Evolutionary conservation across 2,113 vertebrate genomes (phyloP).

Genomic region (Lipotes vexillifer): DNA sequence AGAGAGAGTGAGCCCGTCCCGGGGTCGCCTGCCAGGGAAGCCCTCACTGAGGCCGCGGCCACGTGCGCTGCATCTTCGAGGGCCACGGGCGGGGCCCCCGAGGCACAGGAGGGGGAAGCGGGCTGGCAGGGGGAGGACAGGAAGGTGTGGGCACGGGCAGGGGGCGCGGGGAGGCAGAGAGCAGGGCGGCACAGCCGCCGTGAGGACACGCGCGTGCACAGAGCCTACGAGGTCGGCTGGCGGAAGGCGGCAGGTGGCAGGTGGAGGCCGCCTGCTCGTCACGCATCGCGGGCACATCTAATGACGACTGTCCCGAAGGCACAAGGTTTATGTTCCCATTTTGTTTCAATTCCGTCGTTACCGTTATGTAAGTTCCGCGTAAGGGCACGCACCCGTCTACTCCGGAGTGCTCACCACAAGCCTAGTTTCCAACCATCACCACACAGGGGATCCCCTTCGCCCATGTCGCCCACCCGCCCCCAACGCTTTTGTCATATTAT

Average conservation of each 20-base stretch:
- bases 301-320: fast-evolving
- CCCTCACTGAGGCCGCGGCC: neutral
- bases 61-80: fast-evolving
- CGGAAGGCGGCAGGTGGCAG: fast-evolving
- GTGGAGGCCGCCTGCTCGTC: fast-evolving
- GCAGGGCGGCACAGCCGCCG: neutral
- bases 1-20: neutral
- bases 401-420: neutral
- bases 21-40: no score
- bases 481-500: neutral
- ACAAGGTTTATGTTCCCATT: neutral
- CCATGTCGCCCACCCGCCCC: neutral
- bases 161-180: neutral
- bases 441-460: neutral
- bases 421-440: neutral
- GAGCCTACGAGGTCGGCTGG: fast-evolving
- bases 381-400: neutral
- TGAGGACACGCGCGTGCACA: fast-evolving
- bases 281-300: fast-evolving
- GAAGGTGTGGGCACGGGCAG: neutral
- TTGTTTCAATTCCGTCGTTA: neutral
- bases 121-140: fast-evolving
- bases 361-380: no score
- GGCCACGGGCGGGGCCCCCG: fast-evolving
- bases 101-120: no score